Evolutionary conservation across 2,888 invertebrate species (phyloP).

Genomic region (Chrysolina oricalcia): DNA sequence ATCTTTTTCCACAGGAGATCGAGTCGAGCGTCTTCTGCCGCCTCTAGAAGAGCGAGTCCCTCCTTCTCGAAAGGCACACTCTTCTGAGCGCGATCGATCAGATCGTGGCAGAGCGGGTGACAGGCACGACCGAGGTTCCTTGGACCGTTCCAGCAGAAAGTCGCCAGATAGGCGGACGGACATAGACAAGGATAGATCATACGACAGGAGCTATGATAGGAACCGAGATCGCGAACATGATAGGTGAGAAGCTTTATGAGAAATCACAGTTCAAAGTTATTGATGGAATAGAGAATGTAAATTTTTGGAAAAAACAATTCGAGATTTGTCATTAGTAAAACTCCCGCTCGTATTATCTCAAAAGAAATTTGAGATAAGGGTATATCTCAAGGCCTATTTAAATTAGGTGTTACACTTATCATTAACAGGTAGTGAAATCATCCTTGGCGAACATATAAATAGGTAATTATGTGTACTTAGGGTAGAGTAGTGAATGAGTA

Average conservation of each 20-base stretch:
- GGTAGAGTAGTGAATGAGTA: no score
- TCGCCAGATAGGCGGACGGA: conserved; percentile 59
- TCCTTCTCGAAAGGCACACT: conserved; percentile 64
- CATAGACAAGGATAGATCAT: conserved; percentile 56
- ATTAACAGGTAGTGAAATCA: no score
- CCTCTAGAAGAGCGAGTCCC: conserved; percentile 78
- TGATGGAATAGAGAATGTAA: no score
- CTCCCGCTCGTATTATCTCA: no score
- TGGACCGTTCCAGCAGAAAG: conserved; percentile 52
- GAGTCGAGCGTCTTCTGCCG: conserved; percentile 77
- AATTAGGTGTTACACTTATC: no score
- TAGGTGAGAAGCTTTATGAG: conserved; percentile 58
- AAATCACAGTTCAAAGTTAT: no score
- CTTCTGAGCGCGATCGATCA: conserved; percentile 71
- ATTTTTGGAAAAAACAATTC: no score
- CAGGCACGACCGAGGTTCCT: conserved; percentile 60
- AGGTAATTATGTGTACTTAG: no score
- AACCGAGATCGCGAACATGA: conserved; percentile 64
- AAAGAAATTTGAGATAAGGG: no score
- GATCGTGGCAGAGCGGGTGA: conserved; percentile 59
- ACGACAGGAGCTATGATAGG: conserved; percentile 62
- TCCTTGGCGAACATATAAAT: no score
- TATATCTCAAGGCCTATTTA: no score
- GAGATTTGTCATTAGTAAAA: no score
- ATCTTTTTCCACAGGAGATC: conserved; percentile 65